A percentile compares a stretch with the other conserved stretches of the same genome.
phyloP scores from a whole-genome alignment of 2,113 vertebrate genomes.

The Phoenicopterus ruber region DNA sequence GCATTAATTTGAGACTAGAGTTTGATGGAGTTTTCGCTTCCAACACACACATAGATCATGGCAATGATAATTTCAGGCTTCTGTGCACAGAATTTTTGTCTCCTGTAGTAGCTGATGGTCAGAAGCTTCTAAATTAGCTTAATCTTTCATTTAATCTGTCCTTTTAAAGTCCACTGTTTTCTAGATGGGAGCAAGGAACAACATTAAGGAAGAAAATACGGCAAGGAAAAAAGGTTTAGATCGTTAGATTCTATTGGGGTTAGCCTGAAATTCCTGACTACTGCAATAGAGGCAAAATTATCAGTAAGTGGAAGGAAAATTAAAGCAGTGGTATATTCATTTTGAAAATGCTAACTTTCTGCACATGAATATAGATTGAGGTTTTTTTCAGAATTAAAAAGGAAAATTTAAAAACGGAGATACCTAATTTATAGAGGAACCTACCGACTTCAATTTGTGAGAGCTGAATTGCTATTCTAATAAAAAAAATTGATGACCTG shows the following conservation, averaged over 20 bases:
- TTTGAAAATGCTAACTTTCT: neutral
- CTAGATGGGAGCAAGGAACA: neutral
- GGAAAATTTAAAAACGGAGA: neutral
- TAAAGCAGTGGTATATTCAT: neutral
- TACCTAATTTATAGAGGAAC: neutral
- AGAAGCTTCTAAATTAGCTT: conserved; percentile 6
- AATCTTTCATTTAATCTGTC: neutral
- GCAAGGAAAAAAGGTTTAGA: neutral
- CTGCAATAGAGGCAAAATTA: neutral
- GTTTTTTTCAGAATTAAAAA: neutral
- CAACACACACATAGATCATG: neutral
- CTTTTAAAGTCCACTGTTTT: neutral
- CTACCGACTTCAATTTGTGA: neutral
- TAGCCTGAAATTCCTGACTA: neutral
- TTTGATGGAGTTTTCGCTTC: conserved; percentile 65
- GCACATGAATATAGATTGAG: neutral
- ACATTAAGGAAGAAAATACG: neutral
- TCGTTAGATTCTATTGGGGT: neutral
- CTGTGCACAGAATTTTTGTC: neutral
- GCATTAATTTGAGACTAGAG: conserved; percentile 69
- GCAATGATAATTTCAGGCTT: neutral
- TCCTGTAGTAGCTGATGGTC: neutral
- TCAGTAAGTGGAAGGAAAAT: neutral
- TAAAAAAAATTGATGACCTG: neutral
- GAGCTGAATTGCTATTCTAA: neutral